Conservation (phyloP, 2,888 invertebrate species). For the Cynaeus angustus region DNA sequence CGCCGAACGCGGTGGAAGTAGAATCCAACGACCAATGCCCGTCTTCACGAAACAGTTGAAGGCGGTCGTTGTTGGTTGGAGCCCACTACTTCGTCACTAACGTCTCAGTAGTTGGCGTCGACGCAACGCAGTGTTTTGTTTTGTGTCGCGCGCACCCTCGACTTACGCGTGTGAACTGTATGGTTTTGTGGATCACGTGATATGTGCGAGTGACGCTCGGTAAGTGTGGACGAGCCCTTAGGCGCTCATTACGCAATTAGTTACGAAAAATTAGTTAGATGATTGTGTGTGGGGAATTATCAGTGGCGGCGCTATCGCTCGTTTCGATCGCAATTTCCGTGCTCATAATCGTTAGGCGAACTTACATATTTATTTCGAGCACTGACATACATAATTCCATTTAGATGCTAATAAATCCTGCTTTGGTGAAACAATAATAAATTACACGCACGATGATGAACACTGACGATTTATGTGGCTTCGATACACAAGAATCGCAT, state of each 20-base stretch:
- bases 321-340: slow-evolving; percentile 52
- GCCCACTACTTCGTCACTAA: slow-evolving; percentile 44
- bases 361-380: slow-evolving; percentile 58
- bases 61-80: slow-evolving; percentile 60
- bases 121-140: slow-evolving; percentile 40
- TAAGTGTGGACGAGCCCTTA: neutral
- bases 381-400: slow-evolving; percentile 63
- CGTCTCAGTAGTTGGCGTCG: slow-evolving; percentile 44
- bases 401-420: slow-evolving; percentile 62
- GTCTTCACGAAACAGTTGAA: slow-evolving; percentile 57
- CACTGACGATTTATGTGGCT: slow-evolving; percentile 14
- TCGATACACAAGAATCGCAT: slow-evolving; percentile 26
- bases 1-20: slow-evolving; percentile 60
- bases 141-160: slow-evolving; percentile 23
- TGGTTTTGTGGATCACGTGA: slow-evolving; percentile 12
- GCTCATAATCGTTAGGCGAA: slow-evolving; percentile 41
- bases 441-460: slow-evolving; percentile 38
- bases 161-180: slow-evolving; percentile 8
- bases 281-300: slow-evolving; percentile 48
- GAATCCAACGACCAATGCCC: slow-evolving; percentile 62
- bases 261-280: slow-evolving; percentile 61
- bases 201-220: slow-evolving; percentile 11
- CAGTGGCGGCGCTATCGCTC: slow-evolving; percentile 42
- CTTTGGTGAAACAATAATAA: slow-evolving; percentile 40
- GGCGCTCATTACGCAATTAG: slow-evolving; percentile 57